Evolutionary conservation across 2,113 vertebrate species (phyloP), one percentile per base, ranked within the genome.

Genomic region (Alligator mississippiensis): DNA sequence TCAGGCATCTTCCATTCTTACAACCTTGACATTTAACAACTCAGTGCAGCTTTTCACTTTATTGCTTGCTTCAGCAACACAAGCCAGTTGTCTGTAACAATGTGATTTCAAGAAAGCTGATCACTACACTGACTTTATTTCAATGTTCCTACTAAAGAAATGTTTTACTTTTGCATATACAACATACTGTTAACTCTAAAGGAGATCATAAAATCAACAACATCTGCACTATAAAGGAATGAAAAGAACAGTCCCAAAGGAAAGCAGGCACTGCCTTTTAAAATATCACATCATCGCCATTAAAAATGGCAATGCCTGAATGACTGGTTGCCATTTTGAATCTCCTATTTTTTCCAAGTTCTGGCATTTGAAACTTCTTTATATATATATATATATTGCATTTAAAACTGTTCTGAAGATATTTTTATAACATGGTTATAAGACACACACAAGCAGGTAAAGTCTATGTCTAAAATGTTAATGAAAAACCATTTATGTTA

Each of bases 1-100:
- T 47, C 18, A 57, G 0, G 14, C 4, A 21, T 21, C 2, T 72
- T 61, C 54, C 1, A 0, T 12, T 78, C 80, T 75, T 8, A n/a
- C 38, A 25, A n/a, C 82, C 27, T 24, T 59, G 87, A 47, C 59
- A 64, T 64, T 79, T n/a, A 27, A 77, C 47, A 61, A 15, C 27
- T 28, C 19, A 1, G 1, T 11, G 27, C 54, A 14, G 75, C 63
- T 82, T 64, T 1, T 25, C 4, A 55, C 70, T 59, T 17, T 18
- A 82, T 16, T 72, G 63, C 80, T 87, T 30, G 5, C 8, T 47
- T 11, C 47, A 76, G 57, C 66, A 75, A 78, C 75, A n/a, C 18
- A 28, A 57, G 62, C 24, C 25, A 61, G 4, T 9, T 54, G 57
- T 78, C 74, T 63, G 64, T 2, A 68, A n/a, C 18, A 34, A 68